Evolutionary conservation across 2,113 vertebrate genomes (phyloP), one percentile per base, ranked within the genome.

Genomic region (Oreochromis spilurus): DNA sequence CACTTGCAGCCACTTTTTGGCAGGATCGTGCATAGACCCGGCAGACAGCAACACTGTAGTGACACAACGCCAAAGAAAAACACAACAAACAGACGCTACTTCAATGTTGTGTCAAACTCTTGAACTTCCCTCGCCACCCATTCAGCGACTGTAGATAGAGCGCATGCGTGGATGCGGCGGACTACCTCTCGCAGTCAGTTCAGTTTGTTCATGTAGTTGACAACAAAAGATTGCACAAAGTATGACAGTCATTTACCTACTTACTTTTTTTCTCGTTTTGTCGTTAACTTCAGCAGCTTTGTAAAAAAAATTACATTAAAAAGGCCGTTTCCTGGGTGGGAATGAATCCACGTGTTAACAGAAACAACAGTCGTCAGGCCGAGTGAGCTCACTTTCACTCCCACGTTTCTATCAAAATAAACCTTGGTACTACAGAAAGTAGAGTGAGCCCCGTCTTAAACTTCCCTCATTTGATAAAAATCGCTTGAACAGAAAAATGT

Each of bases 341-440:
- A 31, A 5, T 13, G 6, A 50, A 34, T 50, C 86, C 90, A 94
- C 93, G 90, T 92, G 93, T 85, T 9, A 9, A 55, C 29, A 52
- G 26, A 36, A 80, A 54, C 7, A 36, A 67, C 45, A 52, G 52
- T 10, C 77, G 3, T 1, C 9, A 9, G 16, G 19, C 29, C 5
- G 58, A 62, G 31, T 62, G 19, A 62, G 21, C 5, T 82, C 3
- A 60, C 38, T 29, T 17, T 36, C 21, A 17, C 9, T 11, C 40
- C 26, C 40, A 2, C 12, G 8, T 34, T 13, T 9, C 2, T 45
- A 26, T 65, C 16, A 31, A 8, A 36, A 14, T 19, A 24, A 53
- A 36, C 2, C 12, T 3, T 2, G 3, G 7, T 9, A 9, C 72
- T 31, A 52, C 21, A 24, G 5, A 40, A 52, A 84, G 6, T 34